Percentiles rank a stretch among this genome's conserved stretches.
These are phyloP conservation scores for Holotrichia oblita DNA, from an alignment of 1,140 invertebrate genomes.

Conservation along the genomic window DNA sequence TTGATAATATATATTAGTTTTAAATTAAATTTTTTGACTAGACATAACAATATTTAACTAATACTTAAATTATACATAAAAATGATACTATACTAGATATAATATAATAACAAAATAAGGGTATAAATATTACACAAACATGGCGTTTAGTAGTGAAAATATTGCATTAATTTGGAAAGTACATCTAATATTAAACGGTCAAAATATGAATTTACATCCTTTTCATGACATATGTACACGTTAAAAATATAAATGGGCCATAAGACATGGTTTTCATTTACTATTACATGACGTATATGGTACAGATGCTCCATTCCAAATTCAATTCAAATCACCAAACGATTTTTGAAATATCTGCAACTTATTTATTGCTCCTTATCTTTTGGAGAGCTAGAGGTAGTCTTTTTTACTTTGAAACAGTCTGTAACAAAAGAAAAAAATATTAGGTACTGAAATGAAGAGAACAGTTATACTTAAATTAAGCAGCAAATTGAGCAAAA, in stretches of 20 bases:
- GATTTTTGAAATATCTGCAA: background rate
- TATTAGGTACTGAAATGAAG: background rate
- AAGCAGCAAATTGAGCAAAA: background rate
- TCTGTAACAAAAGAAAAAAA: background rate
- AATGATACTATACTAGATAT: background rate
- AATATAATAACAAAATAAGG: background rate
- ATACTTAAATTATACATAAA: background rate
- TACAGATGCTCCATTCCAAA: too few species aligned
- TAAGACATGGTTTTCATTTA: too few species aligned
- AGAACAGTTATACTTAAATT: background rate
- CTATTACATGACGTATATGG: too few species aligned
- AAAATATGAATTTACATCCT: too few species aligned
- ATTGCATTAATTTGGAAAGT: background rate
- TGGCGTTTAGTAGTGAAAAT: background rate
- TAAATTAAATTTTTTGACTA: constrained; percentile 15
- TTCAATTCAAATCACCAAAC: background rate
- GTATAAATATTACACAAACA: background rate
- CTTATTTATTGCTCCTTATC: background rate
- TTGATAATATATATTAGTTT: background rate
- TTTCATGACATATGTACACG: too few species aligned
- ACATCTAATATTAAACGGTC: background rate
- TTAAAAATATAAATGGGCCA: too few species aligned
- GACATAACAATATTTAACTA: background rate
- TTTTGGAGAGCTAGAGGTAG: background rate
- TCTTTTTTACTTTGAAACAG: background rate